Conservation (phyloP, 1,140 invertebrate species). For the Heliconius eleuchia region DNA sequence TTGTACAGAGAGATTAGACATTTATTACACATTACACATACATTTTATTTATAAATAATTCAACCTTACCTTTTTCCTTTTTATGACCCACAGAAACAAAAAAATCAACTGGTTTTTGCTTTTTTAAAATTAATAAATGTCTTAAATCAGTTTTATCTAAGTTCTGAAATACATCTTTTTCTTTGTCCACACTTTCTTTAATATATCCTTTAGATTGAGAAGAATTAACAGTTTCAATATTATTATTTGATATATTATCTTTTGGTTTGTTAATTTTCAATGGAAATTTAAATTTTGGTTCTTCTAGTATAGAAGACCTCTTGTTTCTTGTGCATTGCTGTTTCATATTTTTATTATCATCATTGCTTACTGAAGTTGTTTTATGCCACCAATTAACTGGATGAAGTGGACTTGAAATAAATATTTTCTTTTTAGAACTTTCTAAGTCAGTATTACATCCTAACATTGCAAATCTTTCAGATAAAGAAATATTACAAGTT, state of each 20-base stretch:
- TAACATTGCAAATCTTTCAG: slow-evolving; percentile 20
- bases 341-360: neutral
- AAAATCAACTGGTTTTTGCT: slow-evolving; percentile 22
- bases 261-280: no score
- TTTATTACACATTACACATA: no score
- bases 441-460: neutral
- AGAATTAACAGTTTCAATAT: no score
- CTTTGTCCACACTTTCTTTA: neutral
- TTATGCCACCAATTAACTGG: neutral
- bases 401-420: neutral
- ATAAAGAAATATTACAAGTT: slow-evolving; percentile 31
- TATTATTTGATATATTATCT: no score
- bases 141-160: slow-evolving; percentile 47
- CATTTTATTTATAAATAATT: neutral
- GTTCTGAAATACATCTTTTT: neutral
- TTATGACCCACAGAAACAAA: neutral
- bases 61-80: neutral
- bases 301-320: neutral
- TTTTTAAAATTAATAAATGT: slow-evolving; percentile 42
- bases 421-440: neutral
- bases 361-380: neutral
- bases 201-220: neutral
- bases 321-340: neutral
- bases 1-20: no score
- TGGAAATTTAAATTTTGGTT: neutral